Base-by-base conservation (phyloP, 2,113 vertebrate species). In the Austrofundulus limnaeus region DNA sequence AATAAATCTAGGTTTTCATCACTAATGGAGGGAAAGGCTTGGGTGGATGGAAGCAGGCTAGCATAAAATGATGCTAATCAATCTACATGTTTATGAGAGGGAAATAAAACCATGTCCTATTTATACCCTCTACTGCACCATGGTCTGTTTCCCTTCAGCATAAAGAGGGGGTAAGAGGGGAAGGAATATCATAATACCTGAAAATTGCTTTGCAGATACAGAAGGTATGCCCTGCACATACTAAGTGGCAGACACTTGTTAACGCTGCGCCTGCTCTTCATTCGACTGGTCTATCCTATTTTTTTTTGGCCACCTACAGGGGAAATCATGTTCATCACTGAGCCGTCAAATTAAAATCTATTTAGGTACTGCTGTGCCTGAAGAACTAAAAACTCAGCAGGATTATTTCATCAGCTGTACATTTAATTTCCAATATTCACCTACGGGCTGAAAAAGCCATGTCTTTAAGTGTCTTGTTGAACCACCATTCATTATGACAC, bases 51-150 rank as follows among this genome's bases (percentile, higher is more conserved):
- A 87, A 79, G 84, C 81, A 82, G 88, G 87, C 75, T 81, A 71
- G 82, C 75, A 81, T 85, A 88, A 92, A 92, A 92, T 88, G 84
- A 90, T 85, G 77, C 83, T 87, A 90, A 93, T 92, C 89, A 93
- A 90, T 92, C 87, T 91, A 87, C 87, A 88, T 89, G 87, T 90
- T 92, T 92, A 90, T 90, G 87, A 91, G 88, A 88, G 84, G 58
- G 87, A 92, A 90, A 89, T 91, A 91, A 91, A 90, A 84, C 69
- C 83, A 23, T 66, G 76, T 48, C 83, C 88, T 91, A 90, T 92
- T 90, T 92, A 89, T 89, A 89, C 89, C 85, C 77, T 42, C 46
- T 49, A 58, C 76, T 72, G 75, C 69, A 89, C 85, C 77, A 74
- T 66, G 83, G 76, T 60, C 85, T 61, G 78, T 77, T 89, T 86